Base-by-base conservation (phyloP, 1,140 invertebrate species). In the Heliconius eleuchia region DNA sequence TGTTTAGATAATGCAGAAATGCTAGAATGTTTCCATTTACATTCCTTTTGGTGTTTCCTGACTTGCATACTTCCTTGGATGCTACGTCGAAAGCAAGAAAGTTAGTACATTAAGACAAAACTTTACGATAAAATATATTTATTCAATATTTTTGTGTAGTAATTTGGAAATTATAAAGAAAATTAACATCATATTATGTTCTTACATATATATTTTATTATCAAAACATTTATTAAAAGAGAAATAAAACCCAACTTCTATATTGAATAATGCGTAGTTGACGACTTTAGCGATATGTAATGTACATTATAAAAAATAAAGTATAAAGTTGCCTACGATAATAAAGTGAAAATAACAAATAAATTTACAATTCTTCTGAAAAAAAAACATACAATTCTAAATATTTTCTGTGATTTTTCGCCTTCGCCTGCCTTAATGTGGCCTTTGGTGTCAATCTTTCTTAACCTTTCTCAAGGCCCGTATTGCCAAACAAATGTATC, bases 1-100 rank as follows among this genome's bases (percentile, higher is more conserved):
- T 66, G 60, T 30, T 66, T 30, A 66, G 27, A 66, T 66, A 66
- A 66, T 66, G 60, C 60, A 66, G 60, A 66, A 66, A 66, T 57
- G 55, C n/a, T 57, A 57, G 55, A 57, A 57, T 66, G 60, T 66
- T 66, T 66, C 27, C 60, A 66, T 66, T 30, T 30, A 30, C 27
- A 66, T 66, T 27, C 60, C 60, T 13, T 27, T 30, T 66, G 60
- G 60, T 66, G 60, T 66, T 66, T 30, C 23, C 60, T 27, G 4
- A 66, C 60, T 66, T n/a, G 23, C 23, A 66, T 66, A 66, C 60
- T 30, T 66, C 60, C 27, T 66, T 30, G 27, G 23, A 66, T 30
- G 27, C 27, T 66, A 23, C 13, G 60, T 66, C 18, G 50, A 52
- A 66, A 66, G 1, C 60, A 60, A 60, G 23, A 27, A 60, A 60